Evolutionary conservation across 2,797 vertebrate genomes (phyloP), one percentile per base, ranked within the genome.

Genomic region (Fringilla coelebs): DNA sequence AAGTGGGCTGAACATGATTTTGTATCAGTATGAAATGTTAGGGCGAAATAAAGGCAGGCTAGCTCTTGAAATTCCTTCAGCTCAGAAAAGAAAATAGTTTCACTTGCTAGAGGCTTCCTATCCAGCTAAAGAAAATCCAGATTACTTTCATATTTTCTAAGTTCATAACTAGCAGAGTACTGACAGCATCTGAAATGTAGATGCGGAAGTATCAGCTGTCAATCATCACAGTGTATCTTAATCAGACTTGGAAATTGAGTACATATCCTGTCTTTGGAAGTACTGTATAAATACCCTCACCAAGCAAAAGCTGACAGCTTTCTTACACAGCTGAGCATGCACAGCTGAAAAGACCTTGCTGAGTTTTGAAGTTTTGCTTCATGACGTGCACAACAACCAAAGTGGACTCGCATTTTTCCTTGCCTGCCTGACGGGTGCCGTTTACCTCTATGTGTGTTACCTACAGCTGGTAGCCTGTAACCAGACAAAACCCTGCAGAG

Each of bases 301-400:
- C 55, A 11, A 3, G 1, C 5, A 62, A 67, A 66, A 70, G 6
- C 0, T 62, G 25, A n/a, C 28, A 70, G 18, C 4, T 26, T 51
- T 90, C 28, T 81, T 61, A 55, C 25, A 51, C 66, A 41, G 45
- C 32, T 49, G 32, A 60, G 40, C 17, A 41, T 1, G 32, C 11
- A 62, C 32, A 70, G 68, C 26, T 68, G 29, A 81, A 85, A 89
- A 80, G 62, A 21, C 2, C 5, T 49, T 29, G 28, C 19, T 38
- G 57, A 49, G 28, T 60, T 70, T 43, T 61, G 61, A 57, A 78
- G 46, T 17, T 71, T 70, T 40, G 13, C 7, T 63, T 78, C 6
- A 3, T 0, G 0, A 32, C 31, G 15, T 1, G 20, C 3, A 32
- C 5, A 41, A 25, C 15, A 19, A 34, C 4, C 13, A 67, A 49